Evolutionary conservation across 2,113 vertebrate genomes (phyloP).

Genomic region (Cricetomys ansorgei): DNA sequence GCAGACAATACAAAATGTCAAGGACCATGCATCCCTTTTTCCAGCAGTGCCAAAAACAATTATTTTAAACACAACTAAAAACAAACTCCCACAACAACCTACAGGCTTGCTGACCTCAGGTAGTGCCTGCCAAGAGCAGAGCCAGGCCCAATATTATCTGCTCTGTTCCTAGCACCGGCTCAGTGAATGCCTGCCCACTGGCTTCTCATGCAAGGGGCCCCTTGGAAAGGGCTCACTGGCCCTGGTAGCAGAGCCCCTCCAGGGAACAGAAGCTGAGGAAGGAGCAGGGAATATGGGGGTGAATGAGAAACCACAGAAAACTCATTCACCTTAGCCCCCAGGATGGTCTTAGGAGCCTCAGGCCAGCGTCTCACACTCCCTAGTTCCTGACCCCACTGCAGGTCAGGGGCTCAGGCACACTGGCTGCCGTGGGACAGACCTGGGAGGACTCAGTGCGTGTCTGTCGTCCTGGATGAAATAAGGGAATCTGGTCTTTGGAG

Average conservation of each 20-base stretch:
- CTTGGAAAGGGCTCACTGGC: fast-evolving
- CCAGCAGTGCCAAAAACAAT: too few species aligned
- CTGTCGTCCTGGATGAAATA: neutral
- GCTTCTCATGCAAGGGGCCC: neutral
- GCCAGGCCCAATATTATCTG: neutral
- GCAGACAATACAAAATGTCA: too few species aligned
- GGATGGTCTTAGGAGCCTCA: neutral
- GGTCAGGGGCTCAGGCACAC: neutral
- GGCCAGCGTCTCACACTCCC: neutral
- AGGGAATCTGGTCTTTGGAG: neutral
- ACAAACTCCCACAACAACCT: too few species aligned
- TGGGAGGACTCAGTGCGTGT: neutral
- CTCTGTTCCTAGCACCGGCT: neutral
- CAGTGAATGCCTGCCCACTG: neutral
- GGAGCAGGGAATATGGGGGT: neutral
- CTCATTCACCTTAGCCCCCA: neutral
- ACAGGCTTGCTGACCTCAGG: too few species aligned
- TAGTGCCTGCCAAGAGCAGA: neutral
- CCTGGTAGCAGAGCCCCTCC: neutral
- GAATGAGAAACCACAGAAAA: neutral
- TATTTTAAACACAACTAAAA: too few species aligned
- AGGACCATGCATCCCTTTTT: too few species aligned
- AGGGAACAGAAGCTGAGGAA: neutral
- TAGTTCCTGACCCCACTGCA: neutral
- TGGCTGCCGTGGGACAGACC: neutral